These are phyloP conservation scores for Triplophysa dalaica DNA, from an alignment of 2,113 vertebrate species.

Conservation along the genomic window DNA sequence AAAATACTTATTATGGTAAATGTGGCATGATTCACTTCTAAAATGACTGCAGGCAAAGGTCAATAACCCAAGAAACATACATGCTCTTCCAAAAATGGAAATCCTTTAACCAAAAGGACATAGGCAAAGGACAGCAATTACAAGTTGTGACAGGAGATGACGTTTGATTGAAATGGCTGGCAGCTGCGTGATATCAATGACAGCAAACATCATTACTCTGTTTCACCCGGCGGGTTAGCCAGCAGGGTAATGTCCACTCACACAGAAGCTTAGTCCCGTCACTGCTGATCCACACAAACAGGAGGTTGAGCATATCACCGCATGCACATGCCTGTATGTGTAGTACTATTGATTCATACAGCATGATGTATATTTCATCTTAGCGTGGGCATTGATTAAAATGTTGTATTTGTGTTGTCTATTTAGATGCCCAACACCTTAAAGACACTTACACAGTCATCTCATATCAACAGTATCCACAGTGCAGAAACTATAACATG, in stretches of 20 bases:
- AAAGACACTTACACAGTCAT: constrained; percentile 1
- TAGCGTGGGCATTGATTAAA: constrained; percentile 8
- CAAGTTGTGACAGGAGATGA: constrained; percentile 28
- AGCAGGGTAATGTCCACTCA: constrained; percentile 52
- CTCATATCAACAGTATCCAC: background rate
- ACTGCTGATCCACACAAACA: constrained; percentile 57
- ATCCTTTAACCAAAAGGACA: background rate
- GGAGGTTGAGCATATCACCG: background rate
- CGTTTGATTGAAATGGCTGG: constrained; percentile 51
- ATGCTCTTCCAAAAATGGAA: background rate
- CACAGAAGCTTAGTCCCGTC: constrained; percentile 64
- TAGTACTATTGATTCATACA: constrained; percentile 9
- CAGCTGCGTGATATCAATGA: constrained; percentile 47
- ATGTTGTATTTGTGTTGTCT: background rate
- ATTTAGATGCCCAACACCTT: background rate
- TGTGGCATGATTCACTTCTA: background rate
- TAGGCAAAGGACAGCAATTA: constrained; percentile 49
- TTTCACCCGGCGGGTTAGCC: constrained; percentile 52
- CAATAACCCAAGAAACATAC: background rate
- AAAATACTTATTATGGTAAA: background rate
- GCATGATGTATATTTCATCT: background rate
- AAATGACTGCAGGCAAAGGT: background rate
- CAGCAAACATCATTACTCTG: constrained; percentile 46
- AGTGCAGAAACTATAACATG: background rate
- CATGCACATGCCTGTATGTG: constrained; percentile 13